Evolutionary conservation across 1,140 invertebrate genomes (phyloP), one percentile per base, ranked within the genome.

Genomic region (Philaenus spumarius): DNA sequence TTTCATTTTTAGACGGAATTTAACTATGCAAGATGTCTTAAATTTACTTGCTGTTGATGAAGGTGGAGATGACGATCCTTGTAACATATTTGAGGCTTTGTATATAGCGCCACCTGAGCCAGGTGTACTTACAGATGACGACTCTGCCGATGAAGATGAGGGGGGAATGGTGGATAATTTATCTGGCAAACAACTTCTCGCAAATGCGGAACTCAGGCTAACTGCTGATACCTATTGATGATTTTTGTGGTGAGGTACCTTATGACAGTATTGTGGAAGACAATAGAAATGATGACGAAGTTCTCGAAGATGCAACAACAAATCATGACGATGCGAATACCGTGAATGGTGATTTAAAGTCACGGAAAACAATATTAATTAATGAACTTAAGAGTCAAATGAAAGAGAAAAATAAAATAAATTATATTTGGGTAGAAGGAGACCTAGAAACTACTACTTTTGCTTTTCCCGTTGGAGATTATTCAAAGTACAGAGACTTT

Each of bases 141-240:
- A 62, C 47, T 64, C 62, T 34, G 64, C 30, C 19, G 60, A 66
- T 55, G 62, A 66, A 55, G 55, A 59, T 48, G 57, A 62, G 55
- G 63, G 64, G 12, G 62, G 60, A 14, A 46, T 60, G 23, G 7
- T 60, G 3, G 62, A 66, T 57, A 64, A 64, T 62, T 34, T 66
- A 23, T 45, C 46, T 22, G 46, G 55, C n/a, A 57, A 39, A 48
- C 60, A 64, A 59, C 37, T 66, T 15, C 23, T 30, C 11, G 54
- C 62, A 35, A 35, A 35, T 47, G 62, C 62, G 30, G 58, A 58
- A 48, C 35, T 66, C 58, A 37, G 35, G 48, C 50, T 43, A 20
- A 22, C 35, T 51, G 30, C 30, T 55, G 35, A 24, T 35, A 46
- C 47, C 51, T 39, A 47, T n/a, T n/a, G n/a, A n/a, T n/a, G n/a